Evolutionary conservation across 2,888 invertebrate species (phyloP), one percentile per base, ranked within the genome.

Genomic region (Hydrotaea cyrtoneurina): DNA sequence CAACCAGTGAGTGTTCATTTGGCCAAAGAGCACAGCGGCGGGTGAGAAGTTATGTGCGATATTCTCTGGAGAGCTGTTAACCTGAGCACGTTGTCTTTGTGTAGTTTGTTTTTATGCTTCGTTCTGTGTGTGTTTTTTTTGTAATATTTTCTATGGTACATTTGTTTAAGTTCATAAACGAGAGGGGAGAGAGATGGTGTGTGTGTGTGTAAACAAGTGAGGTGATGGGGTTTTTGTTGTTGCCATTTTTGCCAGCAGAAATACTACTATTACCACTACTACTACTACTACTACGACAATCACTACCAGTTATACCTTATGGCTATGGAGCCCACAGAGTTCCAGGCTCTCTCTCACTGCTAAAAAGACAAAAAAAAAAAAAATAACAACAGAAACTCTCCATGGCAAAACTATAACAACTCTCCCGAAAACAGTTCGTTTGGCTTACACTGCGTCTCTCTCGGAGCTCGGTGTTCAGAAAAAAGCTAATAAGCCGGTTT

Each of bases 401-500:
- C 11, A 19, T 57, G 2, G 17, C 21, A 19, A 19, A 21, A 19
- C 23, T 5, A 21, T 1, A 10, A 21, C 21, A 10, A 19, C 57
- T 57, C 53, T 53, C 11, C 23, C 21, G 3, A 43, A 43, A 7
- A 43, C 15, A 43, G 15, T 31, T 4, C 43, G 4, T 43, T 3
- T 2, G 2, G 31, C 31, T 43, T 43, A n/a, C 50, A 39, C 78
- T 59, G 3, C 2, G 15, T 46, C n/a, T n/a, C 31, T 46, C 46
- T 78, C 43, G 7, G 4, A 15, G 11, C 43, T 36, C 50, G 5
- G 50, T n/a, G 50, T 1, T 11, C 15, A 87, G 87, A 87, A 85
- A 87, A 86, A 89, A 82, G 81, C 71, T 84, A 86, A 86, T 86
- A 86, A 87, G 90, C 86, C 86, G 86, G 87, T 87, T 87, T 86